Conservation (phyloP, 2,797 vertebrate species). For the Muscicapa comitata region DNA sequence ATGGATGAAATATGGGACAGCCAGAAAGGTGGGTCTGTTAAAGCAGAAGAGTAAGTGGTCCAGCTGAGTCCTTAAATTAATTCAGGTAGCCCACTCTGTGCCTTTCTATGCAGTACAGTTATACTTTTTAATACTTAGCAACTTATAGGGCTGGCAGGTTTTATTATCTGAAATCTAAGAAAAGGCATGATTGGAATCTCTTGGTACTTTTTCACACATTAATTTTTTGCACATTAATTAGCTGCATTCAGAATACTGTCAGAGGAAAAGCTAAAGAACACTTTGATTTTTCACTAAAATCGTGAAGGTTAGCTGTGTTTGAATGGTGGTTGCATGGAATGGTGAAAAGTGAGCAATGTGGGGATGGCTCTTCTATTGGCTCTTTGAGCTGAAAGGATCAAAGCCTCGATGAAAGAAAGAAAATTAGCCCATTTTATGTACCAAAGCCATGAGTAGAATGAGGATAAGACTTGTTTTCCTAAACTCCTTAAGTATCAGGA, state of each 20-base stretch:
- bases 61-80: background rate
- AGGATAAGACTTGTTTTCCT: background rate
- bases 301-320: accelerated
- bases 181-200: background rate
- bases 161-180: background rate
- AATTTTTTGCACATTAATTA: background rate
- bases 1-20: background rate
- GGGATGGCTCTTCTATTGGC: background rate
- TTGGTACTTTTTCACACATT: background rate
- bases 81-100: background rate
- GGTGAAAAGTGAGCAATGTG: background rate
- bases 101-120: background rate
- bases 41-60: background rate
- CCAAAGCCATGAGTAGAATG: background rate
- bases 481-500: background rate
- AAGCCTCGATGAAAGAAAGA: background rate
- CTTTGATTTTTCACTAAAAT: background rate
- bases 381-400: background rate
- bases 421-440: accelerated
- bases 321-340: accelerated
- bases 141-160: background rate
- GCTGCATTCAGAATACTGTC: background rate
- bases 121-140: background rate
- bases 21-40: background rate
- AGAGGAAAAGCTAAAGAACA: background rate